These are phyloP conservation scores for Acronicta psi DNA, from an alignment of 2,888 invertebrate species.

Conservation along the genomic window DNA sequence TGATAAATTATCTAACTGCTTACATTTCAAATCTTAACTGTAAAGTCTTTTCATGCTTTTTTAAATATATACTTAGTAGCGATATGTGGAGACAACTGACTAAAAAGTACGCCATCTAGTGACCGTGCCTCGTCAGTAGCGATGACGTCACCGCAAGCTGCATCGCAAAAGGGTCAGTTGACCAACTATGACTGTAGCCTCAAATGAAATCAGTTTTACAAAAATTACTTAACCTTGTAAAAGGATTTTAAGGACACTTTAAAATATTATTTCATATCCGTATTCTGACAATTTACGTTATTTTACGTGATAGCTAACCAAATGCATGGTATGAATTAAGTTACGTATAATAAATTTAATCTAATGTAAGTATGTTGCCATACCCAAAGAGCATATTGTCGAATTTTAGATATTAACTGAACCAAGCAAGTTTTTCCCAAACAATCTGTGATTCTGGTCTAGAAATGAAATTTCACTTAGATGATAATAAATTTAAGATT, in stretches of 20 bases:
- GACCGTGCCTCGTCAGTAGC: neutral
- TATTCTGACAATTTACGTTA: neutral
- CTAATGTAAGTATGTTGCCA: too few species aligned
- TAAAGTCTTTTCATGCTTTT: constrained; percentile 27
- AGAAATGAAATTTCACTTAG: too few species aligned
- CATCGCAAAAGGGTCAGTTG: too few species aligned
- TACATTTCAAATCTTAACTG: constrained; percentile 15
- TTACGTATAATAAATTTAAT: too few species aligned
- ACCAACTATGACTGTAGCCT: constrained; percentile 3
- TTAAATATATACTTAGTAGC: constrained; percentile 3
- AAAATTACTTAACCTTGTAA: constrained; percentile 6
- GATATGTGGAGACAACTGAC: neutral
- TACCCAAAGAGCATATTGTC: too few species aligned
- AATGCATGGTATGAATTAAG: too few species aligned
- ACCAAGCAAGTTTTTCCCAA: too few species aligned
- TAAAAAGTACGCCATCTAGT: neutral
- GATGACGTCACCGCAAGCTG: too few species aligned
- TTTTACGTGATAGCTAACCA: too few species aligned
- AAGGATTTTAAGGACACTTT: constrained; percentile 23
- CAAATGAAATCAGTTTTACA: neutral
- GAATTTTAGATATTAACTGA: too few species aligned
- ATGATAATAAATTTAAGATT: neutral
- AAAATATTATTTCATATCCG: constrained; percentile 3
- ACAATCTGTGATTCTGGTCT: too few species aligned
- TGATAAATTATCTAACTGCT: neutral